These are phyloP conservation scores for Boulengeromyrus knoepffleri DNA, from an alignment of 2,113 vertebrate species.

Conservation along the genomic window DNA sequence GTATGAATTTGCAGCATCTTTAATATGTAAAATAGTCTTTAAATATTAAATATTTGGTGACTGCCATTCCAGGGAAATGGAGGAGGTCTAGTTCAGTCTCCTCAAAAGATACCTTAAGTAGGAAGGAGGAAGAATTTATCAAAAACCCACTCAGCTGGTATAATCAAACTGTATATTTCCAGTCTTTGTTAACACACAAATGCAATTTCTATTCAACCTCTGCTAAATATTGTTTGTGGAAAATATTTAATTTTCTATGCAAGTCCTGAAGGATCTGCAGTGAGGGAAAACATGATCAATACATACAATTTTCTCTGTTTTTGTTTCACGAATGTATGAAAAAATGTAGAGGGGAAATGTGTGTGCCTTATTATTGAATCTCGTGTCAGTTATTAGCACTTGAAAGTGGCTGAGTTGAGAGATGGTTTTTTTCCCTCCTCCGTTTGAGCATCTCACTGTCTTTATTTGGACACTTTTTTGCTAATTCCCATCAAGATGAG, in stretches of 20 bases:
- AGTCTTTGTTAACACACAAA: neutral
- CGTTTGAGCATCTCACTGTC: conserved; percentile 19
- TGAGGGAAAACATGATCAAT: conserved; percentile 3
- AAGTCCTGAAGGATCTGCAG: neutral
- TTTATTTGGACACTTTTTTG: conserved; percentile 48
- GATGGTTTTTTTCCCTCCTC: neutral
- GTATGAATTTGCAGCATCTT: neutral
- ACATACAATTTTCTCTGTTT: conserved; percentile 11
- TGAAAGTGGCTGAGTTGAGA: neutral
- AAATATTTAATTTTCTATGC: neutral
- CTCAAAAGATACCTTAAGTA: neutral
- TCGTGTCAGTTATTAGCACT: neutral
- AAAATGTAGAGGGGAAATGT: neutral
- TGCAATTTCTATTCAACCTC: neutral
- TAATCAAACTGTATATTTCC: neutral
- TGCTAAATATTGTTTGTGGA: neutral
- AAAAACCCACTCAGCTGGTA: neutral
- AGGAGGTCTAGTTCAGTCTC: no score
- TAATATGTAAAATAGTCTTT: neutral
- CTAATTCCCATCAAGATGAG: conserved; percentile 58
- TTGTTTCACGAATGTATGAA: neutral
- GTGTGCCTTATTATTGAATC: neutral
- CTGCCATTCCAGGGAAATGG: neutral
- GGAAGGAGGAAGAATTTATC: neutral
- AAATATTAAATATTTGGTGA: neutral